These are phyloP conservation scores for Agonopterix alstromeriana DNA, from an alignment of 2,888 invertebrate genomes.

Conservation along the genomic window DNA sequence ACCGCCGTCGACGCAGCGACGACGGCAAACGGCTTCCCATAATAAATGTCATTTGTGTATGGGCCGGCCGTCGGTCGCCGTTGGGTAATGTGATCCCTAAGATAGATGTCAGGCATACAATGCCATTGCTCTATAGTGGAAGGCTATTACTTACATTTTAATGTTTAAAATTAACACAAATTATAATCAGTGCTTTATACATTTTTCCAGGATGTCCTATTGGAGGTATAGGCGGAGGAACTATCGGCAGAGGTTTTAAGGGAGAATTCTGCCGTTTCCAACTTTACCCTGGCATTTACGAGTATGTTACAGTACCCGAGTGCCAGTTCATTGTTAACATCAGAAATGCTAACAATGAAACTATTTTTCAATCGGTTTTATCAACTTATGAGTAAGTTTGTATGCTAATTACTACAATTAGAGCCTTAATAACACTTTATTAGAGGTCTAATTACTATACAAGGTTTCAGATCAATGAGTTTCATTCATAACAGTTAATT, in stretches of 20 bases:
- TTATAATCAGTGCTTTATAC: too few relatives aligned
- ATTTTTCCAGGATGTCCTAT: slow-evolving; percentile 77
- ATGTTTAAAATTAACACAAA: too few relatives aligned
- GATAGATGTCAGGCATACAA: too few relatives aligned
- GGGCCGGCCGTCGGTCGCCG: too few relatives aligned
- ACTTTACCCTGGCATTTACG: slow-evolving; percentile 91
- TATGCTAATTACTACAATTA: background rate
- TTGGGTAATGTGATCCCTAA: too few relatives aligned
- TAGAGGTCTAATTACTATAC: background rate
- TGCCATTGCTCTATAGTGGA: too few relatives aligned
- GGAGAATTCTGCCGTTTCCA: slow-evolving; percentile 97
- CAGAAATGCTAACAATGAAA: slow-evolving; percentile 79
- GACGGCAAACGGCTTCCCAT: too few relatives aligned
- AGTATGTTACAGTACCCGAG: slow-evolving; percentile 87
- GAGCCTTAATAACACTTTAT: background rate
- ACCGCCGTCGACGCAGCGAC: too few relatives aligned
- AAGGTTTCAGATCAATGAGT: background rate
- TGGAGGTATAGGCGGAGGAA: slow-evolving; percentile 74
- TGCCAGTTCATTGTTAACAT: slow-evolving; percentile 95
- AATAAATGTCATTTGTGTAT: too few relatives aligned
- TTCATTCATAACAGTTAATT: slow-evolving; percentile 1
- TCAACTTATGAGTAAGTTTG: slow-evolving; percentile 82
- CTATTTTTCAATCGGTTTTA: slow-evolving; percentile 87
- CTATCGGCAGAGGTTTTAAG: slow-evolving; percentile 93
- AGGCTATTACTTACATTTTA: too few relatives aligned